Base-by-base conservation (phyloP, 2,113 vertebrate species). In the Psittacara wagleri region DNA sequence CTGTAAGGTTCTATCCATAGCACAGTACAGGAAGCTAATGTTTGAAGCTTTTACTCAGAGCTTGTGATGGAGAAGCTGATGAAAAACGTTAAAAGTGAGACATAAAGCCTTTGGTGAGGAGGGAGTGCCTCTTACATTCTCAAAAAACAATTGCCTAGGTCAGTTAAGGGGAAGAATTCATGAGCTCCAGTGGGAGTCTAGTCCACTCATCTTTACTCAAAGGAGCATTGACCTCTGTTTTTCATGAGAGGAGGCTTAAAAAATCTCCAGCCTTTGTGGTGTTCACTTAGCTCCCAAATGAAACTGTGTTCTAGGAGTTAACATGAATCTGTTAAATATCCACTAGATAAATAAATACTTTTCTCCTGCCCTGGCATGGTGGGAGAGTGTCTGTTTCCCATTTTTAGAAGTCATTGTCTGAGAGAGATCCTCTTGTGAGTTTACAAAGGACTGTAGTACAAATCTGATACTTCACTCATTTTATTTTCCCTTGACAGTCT, bases 1-100 rank as follows among this genome's bases (percentile, higher is more conserved):
- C 73, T 78, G 25, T 24, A 57, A 17, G 64, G 74, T 90, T 92
- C 83, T 13, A 3, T 82, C 48, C 31, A 18, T 52, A 19, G 29
- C 62, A 25, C 20, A 13, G 77, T 37, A 66, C 72, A 68, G 27
- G n/a, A 91, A 28, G 31, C 33, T 1, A 0, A 1, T 3, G 6
- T 64, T 77, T 55, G 39, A 82, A 83, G 57, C 39, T 77, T 92
- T 86, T 87, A 55, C 43, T 93, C 24, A 48, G 80, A 92, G 68
- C n/a, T 94, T 76, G 51, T 86, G 87, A 77, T 91, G 93, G 88
- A 59, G 81, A 77, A 86, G 80, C 61, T 96, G 92, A 93, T 95
- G 73, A 86, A 78, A 93, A 95, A 81, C 55, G 64, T 81, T 70
- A 67, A 93, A 92, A 92, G 39, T 48, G 77, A 80, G 79, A 78